Evolutionary conservation across 2,888 invertebrate genomes (phyloP), one percentile per base, ranked within the genome.

Genomic region (Ptychoptera contaminata): DNA sequence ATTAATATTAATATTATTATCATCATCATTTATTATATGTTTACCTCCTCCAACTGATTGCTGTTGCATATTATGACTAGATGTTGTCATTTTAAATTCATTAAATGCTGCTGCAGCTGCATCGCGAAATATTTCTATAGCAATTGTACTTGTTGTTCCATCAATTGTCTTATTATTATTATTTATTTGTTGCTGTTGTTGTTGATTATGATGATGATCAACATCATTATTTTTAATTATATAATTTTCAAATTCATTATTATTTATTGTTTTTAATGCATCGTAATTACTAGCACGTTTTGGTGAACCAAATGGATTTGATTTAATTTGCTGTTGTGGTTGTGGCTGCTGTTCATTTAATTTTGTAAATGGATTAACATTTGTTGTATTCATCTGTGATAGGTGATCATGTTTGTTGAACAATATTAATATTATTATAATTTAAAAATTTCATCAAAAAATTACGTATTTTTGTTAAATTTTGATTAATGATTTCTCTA

Each of bases 61-160:
- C 8, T 12, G 35, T n/a, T 12, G 41, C 45, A 16, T 41, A 23
- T 23, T 23, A 23, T 23, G 23, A 23, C 23, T 23, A 23, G 23
- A 23, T 23, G 23, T 23, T 23, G 23, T 23, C 23, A 23, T 36
- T 30, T 47, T 49, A 31, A 52, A 47, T 44, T 52, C 52, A 34
- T 45, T 48, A 42, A 52, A 52, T 30, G 48, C 49, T 16, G 48
- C 48, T 8, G 40, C 37, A 2, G 52, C 50, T 39, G 50, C 50
- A 37, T 51, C 51, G 38, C 46, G 46, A 40, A 52, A 52, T 30
- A 50, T 44, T 42, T 52, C 49, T 32, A 34, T 42, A 37, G 44
- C 41, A 37, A 42, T 42, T 23, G 31, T 39, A 38, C 30, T 42
- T 38, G 11, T 42, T 36, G 8, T 31, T 16, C n/a, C 11, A n/a